Evolutionary conservation across 2,113 vertebrate genomes (phyloP).

Genomic region (human (Homo sapiens)): GRCh38 chr4:114935501-114936000

Average conservation of each 20-base stretch:
- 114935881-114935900: constrained; percentile 4
- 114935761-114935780: background rate
- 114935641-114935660: background rate
- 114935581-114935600: background rate
- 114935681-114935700: background rate
- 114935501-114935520: background rate
- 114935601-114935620: background rate
- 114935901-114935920: background rate
- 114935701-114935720: background rate
- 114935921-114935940: constrained; percentile 17
- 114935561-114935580: background rate
- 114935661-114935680: fast-evolving
- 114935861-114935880: background rate
- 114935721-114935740: background rate
- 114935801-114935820: constrained; percentile 29
- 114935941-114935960: constrained; percentile 4
- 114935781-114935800: background rate
- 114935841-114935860: background rate
- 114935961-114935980: background rate
- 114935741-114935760: fast-evolving
- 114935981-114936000: background rate
- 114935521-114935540: background rate
- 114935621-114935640: constrained; percentile 36
- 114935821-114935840: background rate
- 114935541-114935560: background rate